A percentile compares a stretch with the other conserved stretches of the same genome.
Evolutionary conservation across 2,888 invertebrate genomes (phyloP).

Genomic region (Dolichopus griseipennis): DNA sequence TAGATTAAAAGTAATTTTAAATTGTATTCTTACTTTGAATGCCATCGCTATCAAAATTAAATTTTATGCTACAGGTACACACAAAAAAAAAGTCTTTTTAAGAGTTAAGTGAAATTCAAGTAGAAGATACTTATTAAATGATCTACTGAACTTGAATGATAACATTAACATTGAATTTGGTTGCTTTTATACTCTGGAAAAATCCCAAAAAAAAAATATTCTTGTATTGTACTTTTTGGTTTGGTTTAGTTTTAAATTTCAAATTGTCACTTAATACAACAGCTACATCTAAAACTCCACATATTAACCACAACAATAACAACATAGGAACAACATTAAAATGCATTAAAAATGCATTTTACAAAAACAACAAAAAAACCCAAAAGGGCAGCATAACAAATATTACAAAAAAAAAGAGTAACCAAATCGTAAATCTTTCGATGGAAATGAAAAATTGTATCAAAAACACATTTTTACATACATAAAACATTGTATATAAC

Average conservation of each 20-base stretch:
- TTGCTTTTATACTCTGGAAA: constrained; percentile 14
- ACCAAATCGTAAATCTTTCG: too few species aligned
- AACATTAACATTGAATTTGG: constrained; percentile 9
- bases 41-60: constrained; percentile 15
- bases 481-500: too few species aligned
- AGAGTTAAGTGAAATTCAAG: constrained; percentile 8
- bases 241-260: neutral
- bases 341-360: neutral
- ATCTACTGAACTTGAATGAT: constrained; percentile 16
- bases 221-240: too few species aligned
- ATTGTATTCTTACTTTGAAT: constrained; percentile 13
- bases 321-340: neutral
- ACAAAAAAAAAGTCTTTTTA: neutral
- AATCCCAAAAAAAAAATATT: too few species aligned
- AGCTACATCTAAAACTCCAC: neutral
- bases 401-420: too few species aligned
- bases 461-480: too few species aligned
- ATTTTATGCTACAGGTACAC: neutral
- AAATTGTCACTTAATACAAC: neutral
- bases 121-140: neutral
- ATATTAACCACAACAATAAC: neutral
- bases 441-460: too few species aligned
- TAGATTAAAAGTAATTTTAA: constrained; percentile 7
- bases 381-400: too few species aligned
- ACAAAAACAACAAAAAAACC: neutral